Evolutionary conservation across 2,113 vertebrate species (phyloP).

Genomic region (Balaenoptera acutorostrata): DNA sequence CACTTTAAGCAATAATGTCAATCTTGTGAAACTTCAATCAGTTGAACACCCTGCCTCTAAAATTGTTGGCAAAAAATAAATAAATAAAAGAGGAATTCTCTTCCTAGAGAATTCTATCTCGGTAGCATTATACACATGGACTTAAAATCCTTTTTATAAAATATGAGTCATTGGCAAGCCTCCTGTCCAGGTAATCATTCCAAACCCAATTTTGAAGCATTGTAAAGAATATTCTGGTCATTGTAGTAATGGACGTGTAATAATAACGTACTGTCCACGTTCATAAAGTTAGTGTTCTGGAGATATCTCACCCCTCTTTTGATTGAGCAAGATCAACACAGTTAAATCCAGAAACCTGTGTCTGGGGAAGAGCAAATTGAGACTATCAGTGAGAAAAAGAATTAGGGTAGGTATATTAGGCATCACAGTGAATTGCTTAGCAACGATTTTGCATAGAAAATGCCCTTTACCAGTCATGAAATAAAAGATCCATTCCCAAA

Average conservation of each 20-base stretch:
- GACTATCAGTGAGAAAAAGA: neutral
- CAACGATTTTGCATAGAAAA: neutral
- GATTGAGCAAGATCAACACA: neutral
- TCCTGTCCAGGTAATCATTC: neutral
- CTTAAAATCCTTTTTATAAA: neutral
- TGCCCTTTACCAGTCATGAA: neutral
- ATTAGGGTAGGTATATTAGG: neutral
- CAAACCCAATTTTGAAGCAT: neutral
- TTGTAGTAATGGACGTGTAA: neutral
- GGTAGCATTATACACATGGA: neutral
- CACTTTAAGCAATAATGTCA: constrained; percentile 80
- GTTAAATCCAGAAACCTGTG: neutral
- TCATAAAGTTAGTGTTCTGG: neutral
- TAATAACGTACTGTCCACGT: neutral
- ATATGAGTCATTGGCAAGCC: neutral
- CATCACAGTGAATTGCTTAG: neutral
- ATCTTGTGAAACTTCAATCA: constrained; percentile 73
- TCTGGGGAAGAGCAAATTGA: neutral
- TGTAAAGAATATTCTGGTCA: neutral
- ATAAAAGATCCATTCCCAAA: neutral
- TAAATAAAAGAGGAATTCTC: constrained; percentile 54
- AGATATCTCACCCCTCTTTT: neutral
- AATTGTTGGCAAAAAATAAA: constrained; percentile 65
- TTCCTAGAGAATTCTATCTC: constrained; percentile 51
- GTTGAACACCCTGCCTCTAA: constrained; percentile 67